Evolutionary conservation across 2,113 vertebrate genomes (phyloP).

Genomic region (Hirundichthys speculiger): DNA sequence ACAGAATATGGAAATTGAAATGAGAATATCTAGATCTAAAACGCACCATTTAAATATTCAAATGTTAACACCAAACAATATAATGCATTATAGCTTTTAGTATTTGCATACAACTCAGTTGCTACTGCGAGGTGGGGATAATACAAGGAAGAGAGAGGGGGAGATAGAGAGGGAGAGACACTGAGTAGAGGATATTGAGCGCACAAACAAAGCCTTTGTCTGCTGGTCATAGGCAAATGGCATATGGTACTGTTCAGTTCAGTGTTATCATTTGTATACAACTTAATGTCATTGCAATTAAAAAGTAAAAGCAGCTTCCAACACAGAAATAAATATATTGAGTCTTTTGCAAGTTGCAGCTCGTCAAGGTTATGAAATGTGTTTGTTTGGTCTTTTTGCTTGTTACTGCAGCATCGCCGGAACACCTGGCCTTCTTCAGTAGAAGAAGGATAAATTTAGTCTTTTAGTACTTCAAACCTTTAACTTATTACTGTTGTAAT

Average conservation of each 20-base stretch:
- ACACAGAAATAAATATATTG: too few relatives aligned
- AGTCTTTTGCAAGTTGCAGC: too few relatives aligned
- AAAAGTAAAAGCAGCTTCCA: too few relatives aligned
- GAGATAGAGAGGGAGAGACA: constrained; percentile 23
- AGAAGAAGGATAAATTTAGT: too few relatives aligned
- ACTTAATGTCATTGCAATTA: neutral
- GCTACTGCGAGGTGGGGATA: constrained; percentile 50
- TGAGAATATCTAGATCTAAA: constrained; percentile 79
- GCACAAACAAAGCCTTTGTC: constrained; percentile 67
- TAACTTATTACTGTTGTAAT: too few relatives aligned
- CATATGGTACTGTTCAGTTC: constrained; percentile 18
- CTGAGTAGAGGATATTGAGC: constrained; percentile 18
- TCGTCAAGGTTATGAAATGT: too few relatives aligned
- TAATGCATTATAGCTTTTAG: constrained; percentile 65
- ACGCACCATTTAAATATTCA: constrained; percentile 82
- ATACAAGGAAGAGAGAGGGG: constrained; percentile 38
- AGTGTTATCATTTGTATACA: constrained; percentile 6
- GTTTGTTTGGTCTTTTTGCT: too few relatives aligned
- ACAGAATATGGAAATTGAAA: constrained; percentile 74
- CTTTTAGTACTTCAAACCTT: too few relatives aligned
- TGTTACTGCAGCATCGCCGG: too few relatives aligned
- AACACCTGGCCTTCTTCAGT: too few relatives aligned
- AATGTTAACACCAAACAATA: constrained; percentile 80
- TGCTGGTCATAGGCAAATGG: constrained; percentile 25
- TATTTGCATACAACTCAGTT: constrained; percentile 82